phyloP scores from a whole-genome alignment of 64 coral and sea anemone genomes.

The Dendronephthya gigantea region DNA sequence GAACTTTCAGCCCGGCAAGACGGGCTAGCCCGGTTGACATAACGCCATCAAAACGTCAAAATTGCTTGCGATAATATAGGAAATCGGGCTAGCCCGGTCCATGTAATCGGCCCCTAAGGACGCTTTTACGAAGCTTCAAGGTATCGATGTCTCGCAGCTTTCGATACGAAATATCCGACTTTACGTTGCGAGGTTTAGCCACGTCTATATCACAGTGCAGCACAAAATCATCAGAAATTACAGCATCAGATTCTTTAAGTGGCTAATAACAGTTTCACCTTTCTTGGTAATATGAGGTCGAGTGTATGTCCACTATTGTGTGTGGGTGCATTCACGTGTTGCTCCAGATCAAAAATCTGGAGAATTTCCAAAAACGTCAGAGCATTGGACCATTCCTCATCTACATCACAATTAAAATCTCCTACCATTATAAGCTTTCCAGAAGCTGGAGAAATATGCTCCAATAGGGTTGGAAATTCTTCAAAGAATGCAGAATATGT shows the following conservation, averaged over 20 bases:
- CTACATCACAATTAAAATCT: background rate
- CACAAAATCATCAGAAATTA: background rate
- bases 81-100: too few species aligned
- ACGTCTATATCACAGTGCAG: conserved; percentile 18
- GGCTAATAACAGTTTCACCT: background rate
- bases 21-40: too few species aligned
- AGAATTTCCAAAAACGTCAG: background rate
- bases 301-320: background rate
- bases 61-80: too few species aligned
- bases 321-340: background rate
- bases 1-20: too few species aligned
- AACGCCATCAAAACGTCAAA: too few species aligned
- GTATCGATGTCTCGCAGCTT: conserved; percentile 12
- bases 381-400: background rate
- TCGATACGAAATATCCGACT: conserved; percentile 1
- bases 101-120: too few species aligned
- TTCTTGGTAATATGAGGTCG: background rate
- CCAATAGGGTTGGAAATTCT: conserved; percentile 43
- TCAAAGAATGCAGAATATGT: conserved; percentile 26
- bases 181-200: conserved; percentile 3
- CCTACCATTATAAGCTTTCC: conserved; percentile 8
- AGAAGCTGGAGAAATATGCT: background rate
- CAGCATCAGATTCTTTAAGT: background rate
- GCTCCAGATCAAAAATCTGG: background rate
- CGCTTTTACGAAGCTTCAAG: background rate